Evolutionary conservation across 2,888 invertebrate genomes (phyloP), one percentile per base, ranked within the genome.

Genomic region (Epistrophe eligans): DNA sequence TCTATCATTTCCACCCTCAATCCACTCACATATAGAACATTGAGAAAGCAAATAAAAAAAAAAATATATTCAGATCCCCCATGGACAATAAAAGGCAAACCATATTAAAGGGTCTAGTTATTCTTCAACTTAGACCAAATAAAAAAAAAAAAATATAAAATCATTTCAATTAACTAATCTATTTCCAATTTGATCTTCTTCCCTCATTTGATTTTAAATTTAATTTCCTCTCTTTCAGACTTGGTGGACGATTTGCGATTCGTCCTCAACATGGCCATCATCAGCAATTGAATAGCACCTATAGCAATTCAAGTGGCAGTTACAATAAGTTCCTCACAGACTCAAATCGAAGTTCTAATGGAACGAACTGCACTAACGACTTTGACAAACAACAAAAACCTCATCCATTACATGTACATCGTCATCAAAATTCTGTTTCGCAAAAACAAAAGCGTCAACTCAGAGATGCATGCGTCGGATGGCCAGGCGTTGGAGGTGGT

Each of bases 191-290:
- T n/a, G n/a, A 24, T 17, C 4, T 11, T 28, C 7, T n/a, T 48
- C 7, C 7, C 4, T 32, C 28, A n/a, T 32, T 28, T 55, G 13
- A 28, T 58, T 60, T 52, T 4, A n/a, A 52, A 55, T 52, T 40
- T 40, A 13, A 57, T 6, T 35, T 50, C 50, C 15, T 17, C 24
- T 24, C 79, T 43, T 64, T 77, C 81, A 93, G 92, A 62, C 90
- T 93, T 80, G 93, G 93, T 50, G 92, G 93, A 7, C 92, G 93
- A 10, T 93, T 91, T 76, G 91, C 92, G 2, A 91, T 93, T 80
- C 91, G 93, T 64, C 92, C 93, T 10, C 92, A 92, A 84, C 91
- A 92, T 60, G 91, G 91, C 71, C 92, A 92, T 80, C 92, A 92
- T 77, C 92, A 92, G 82, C 89, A 90, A 84, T 90, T 91, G 17